Conservation (phyloP, 2,797 vertebrate species). For the Mionectes olivaceus region DNA sequence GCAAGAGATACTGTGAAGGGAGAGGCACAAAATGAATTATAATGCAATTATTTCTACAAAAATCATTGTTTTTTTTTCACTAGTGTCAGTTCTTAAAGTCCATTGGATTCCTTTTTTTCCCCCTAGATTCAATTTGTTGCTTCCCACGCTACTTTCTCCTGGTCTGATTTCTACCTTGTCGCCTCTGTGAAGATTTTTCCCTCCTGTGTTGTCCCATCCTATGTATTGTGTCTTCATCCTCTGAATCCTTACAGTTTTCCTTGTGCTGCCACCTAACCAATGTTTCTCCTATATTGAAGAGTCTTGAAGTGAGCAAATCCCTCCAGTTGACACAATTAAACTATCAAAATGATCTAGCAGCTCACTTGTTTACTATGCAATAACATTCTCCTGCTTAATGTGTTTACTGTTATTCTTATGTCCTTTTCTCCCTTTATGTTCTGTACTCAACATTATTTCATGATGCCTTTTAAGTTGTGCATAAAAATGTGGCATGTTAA, state of each 20-base stretch:
- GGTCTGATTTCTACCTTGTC: not conserved
- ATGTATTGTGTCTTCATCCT: not conserved
- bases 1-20: not conserved
- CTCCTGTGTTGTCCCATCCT: not conserved
- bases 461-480: not conserved
- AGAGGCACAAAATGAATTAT: not conserved
- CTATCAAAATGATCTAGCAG: not conserved
- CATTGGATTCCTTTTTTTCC: not conserved
- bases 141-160: not conserved
- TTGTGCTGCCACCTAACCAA: not conserved
- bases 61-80: not conserved
- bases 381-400: not conserved
- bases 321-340: not conserved
- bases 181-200: not conserved
- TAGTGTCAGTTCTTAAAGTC: not conserved
- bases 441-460: not conserved
- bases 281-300: not conserved
- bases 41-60: not conserved
- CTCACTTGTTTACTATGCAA: not conserved
- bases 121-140: not conserved
- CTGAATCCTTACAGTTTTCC: not conserved
- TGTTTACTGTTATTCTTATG: not conserved
- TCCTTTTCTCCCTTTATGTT: not conserved
- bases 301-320: not conserved
- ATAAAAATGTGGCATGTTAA: not conserved